Evolutionary conservation across 1,140 invertebrate species (phyloP).

Genomic region (Ctenoplectra terminalis): DNA sequence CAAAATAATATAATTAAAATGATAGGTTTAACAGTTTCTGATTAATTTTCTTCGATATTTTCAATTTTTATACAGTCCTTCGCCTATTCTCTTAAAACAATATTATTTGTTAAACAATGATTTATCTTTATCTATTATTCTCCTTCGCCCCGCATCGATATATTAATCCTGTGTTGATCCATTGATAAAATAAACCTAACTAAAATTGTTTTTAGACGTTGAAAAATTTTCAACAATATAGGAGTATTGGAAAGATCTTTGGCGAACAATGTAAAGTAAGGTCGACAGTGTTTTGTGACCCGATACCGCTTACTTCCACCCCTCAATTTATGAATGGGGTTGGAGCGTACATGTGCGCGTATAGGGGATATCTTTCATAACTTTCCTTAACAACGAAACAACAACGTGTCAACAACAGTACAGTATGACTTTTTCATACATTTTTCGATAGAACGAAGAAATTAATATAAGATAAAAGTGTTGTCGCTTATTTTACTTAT

Average conservation of each 20-base stretch:
- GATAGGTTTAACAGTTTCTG: background rate
- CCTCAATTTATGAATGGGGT: constrained; percentile 40
- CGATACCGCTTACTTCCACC: background rate
- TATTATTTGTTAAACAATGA: background rate
- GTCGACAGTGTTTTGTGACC: background rate
- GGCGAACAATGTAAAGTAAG: background rate
- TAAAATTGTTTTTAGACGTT: constrained; percentile 5
- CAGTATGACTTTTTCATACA: background rate
- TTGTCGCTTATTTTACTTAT: background rate
- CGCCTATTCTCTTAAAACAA: background rate
- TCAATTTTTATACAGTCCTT: too few relatives aligned
- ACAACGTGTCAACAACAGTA: constrained; percentile 50
- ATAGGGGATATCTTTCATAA: constrained; percentile 42
- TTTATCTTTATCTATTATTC: background rate
- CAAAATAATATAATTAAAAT: background rate
- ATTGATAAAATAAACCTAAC: background rate
- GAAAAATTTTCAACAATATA: too few relatives aligned
- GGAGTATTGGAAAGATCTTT: background rate
- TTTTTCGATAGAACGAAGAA: background rate
- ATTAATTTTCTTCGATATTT: background rate
- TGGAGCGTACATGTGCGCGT: constrained; percentile 10
- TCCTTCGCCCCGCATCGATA: background rate
- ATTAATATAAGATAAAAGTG: too few relatives aligned
- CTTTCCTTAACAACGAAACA: constrained; percentile 64
- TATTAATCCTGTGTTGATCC: background rate